Base-by-base conservation (phyloP, 2,888 invertebrate genomes). In the Drosophila formosana region DNA sequence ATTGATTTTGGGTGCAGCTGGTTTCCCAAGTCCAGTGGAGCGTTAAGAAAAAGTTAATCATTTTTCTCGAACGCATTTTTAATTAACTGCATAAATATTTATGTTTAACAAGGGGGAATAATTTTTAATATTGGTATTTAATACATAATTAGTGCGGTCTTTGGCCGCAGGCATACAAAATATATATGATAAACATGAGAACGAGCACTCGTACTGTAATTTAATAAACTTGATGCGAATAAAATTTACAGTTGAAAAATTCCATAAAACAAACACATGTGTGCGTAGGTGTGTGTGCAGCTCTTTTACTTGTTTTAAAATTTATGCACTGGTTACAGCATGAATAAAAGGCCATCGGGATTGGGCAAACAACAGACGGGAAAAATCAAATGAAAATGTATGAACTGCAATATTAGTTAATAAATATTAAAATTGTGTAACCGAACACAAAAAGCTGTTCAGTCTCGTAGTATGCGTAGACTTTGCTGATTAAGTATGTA, bases 31-130 rank as follows among this genome's bases (percentile, higher is more conserved):
- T 28, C 6, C 30, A 37, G 37, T 37, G 37, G n/a, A n/a, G 37
- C 37, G n/a, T 37, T 37, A n/a, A 37, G 53, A 52, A 46, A 52
- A 58, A 80, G 63, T 75, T 74, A 50, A 80, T 75, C n/a, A 67
- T 62, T 69, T 66, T 66, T 41, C 53, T 47, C 30, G 43, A 50
- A 63, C 47, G 51, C 37, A 60, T 62, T 78, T 66, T 75, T 78
- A 73, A 78, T 78, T 75, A 71, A 70, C 70, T 69, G 58, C 60
- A 66, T 45, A 66, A 74, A 72, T 78, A 77, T 72, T 67, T 67
- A 67, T 61, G 65, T 39, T 34, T 50, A 9, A 13, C 30, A 23
- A 47, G 66, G 56, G 25, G 28, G 8, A 37, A 57, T 61, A 60
- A 63, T 72, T 50, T 71, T 67, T 45, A 60, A 67, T 72, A 62